Conservation (phyloP, 2,797 vertebrate genomes). For the Notamacropus eugenii region DNA sequence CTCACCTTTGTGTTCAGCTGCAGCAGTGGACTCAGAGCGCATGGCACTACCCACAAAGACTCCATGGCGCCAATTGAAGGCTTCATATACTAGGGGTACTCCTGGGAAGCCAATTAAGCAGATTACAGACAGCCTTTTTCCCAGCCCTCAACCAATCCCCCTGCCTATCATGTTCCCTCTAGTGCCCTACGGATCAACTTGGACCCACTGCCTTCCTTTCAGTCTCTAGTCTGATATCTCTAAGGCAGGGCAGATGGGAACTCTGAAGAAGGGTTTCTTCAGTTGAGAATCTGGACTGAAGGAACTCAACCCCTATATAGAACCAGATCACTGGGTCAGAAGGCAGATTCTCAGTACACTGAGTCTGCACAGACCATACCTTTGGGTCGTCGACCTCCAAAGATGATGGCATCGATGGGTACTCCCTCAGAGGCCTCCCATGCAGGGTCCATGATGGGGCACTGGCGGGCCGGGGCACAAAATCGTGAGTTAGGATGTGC, state of each 20-base stretch:
- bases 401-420: constrained; percentile 95
- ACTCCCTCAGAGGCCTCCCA: constrained; percentile 95
- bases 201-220: neutral
- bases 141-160: neutral
- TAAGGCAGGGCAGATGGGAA: neutral
- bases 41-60: constrained; percentile 95
- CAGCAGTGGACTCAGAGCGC: constrained; percentile 95
- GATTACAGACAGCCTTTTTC: constrained; percentile 9
- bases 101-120: constrained; percentile 82
- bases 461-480: constrained; percentile 93
- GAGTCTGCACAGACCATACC: constrained; percentile 81
- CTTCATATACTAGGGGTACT: constrained; percentile 93
- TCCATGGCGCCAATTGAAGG: constrained; percentile 94
- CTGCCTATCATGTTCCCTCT: constrained; percentile 11
- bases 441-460: constrained; percentile 93
- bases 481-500: constrained; percentile 96
- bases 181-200: neutral
- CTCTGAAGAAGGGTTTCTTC: neutral
- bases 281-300: neutral
- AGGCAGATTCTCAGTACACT: neutral
- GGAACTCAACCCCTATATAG: neutral
- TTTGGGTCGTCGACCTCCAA: constrained; percentile 93
- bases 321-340: constrained; percentile 6
- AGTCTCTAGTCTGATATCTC: constrained; percentile 37
- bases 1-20: constrained; percentile 94